A percentile compares a stretch with the other conserved stretches of the same genome.
Evolutionary conservation across 2,797 vertebrate genomes (phyloP).

Genomic region (Poecilia picta): DNA sequence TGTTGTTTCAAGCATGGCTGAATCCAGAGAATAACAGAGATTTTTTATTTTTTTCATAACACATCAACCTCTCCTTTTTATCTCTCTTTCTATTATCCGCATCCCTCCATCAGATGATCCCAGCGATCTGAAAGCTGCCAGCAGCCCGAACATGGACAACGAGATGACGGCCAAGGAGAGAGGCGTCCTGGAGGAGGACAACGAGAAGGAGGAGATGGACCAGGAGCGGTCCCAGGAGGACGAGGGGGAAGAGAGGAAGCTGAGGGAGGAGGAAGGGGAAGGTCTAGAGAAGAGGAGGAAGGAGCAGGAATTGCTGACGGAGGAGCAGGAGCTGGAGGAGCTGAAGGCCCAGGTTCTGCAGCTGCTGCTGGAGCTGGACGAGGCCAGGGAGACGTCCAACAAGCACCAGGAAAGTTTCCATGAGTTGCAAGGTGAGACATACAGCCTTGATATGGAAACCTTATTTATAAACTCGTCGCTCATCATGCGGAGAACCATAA

Average conservation of each 20-base stretch:
- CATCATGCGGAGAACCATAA: slow-evolving; percentile 2
- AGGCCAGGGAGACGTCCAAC: slow-evolving; percentile 83
- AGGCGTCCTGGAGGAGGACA: slow-evolving; percentile 69
- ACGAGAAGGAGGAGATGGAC: slow-evolving; percentile 71
- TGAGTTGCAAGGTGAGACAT: slow-evolving; percentile 86
- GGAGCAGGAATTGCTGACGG: slow-evolving; percentile 65
- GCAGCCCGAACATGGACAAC: slow-evolving; percentile 72
- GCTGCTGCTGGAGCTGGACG: slow-evolving; percentile 88
- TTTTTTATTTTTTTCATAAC: slow-evolving; percentile 24
- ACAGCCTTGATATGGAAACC: background rate
- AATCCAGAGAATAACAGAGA: slow-evolving; percentile 32
- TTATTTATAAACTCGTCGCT: background rate
- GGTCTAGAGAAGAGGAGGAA: slow-evolving; percentile 60
- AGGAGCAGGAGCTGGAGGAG: slow-evolving; percentile 85
- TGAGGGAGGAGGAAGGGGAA: slow-evolving; percentile 64
- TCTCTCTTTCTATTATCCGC: slow-evolving; percentile 14
- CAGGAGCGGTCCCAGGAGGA: slow-evolving; percentile 58
- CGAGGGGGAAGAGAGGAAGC: slow-evolving; percentile 59
- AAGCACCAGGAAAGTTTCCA: slow-evolving; percentile 87
- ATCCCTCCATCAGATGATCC: slow-evolving; percentile 69
- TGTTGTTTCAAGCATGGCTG: slow-evolving; percentile 52
- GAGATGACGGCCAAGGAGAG: slow-evolving; percentile 76
- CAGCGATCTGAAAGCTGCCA: slow-evolving; percentile 74
- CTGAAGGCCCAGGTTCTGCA: slow-evolving; percentile 83
- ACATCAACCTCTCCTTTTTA: slow-evolving; percentile 20